phyloP scores from a whole-genome alignment of 2,888 invertebrate genomes.

The Microctonus hyperodae region DNA sequence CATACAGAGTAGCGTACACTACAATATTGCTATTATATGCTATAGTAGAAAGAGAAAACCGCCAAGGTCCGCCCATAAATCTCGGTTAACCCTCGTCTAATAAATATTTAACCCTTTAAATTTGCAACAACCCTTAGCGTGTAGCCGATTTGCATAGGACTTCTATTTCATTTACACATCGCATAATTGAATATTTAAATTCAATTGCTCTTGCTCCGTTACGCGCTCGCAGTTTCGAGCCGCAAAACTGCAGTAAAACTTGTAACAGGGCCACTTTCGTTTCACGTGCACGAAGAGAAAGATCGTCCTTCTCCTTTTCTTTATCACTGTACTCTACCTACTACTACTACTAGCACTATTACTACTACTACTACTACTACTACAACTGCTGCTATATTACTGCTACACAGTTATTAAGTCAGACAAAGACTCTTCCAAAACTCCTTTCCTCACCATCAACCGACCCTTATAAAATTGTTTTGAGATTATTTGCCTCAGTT shows the following conservation, averaged over 20 bases:
- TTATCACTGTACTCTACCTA: background rate
- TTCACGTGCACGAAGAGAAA: conserved; percentile 30
- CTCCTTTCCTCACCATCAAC: conserved; percentile 28
- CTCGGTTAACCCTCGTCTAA: conserved; percentile 62
- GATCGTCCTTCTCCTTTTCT: conserved; percentile 12
- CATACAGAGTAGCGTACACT: conserved; percentile 6
- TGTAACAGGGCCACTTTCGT: conserved; percentile 63
- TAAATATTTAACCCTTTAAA: conserved; percentile 65
- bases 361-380: no score
- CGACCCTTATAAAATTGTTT: conserved; percentile 27
- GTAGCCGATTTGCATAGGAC: conserved; percentile 66
- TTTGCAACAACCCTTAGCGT: conserved; percentile 64
- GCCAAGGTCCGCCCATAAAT: conserved; percentile 53
- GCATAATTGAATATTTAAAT: conserved; percentile 66
- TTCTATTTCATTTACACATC: conserved; percentile 68
- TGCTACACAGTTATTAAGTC: conserved; percentile 11
- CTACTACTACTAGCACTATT: no score
- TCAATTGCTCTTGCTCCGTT: conserved; percentile 61
- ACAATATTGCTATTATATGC: background rate
- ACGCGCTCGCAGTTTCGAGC: conserved; percentile 63
- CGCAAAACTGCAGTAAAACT: conserved; percentile 65
- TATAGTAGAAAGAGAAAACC: conserved; percentile 14
- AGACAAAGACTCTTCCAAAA: background rate
- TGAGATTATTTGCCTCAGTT: conserved; percentile 17
- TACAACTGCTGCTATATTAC: no score